Evolutionary conservation across 2,797 vertebrate genomes (phyloP).

Genomic region (Kryptolebias ocellatus): DNA sequence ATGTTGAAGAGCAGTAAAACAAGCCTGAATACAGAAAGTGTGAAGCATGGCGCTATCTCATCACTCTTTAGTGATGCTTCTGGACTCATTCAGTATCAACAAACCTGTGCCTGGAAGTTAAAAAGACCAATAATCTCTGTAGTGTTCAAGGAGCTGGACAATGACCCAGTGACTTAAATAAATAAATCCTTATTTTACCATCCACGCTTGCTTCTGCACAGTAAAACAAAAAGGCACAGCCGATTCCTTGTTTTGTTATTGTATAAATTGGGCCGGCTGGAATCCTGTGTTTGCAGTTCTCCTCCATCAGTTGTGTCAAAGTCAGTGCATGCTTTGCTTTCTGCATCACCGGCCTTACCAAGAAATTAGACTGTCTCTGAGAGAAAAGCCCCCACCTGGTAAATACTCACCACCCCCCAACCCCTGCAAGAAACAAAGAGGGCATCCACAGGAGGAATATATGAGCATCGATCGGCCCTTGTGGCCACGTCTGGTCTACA

Average conservation of each 20-base stretch:
- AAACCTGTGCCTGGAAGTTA: too few relatives aligned
- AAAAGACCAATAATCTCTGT: too few relatives aligned
- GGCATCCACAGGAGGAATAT: constrained; percentile 70
- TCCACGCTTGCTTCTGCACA: neutral
- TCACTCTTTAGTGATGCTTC: too few relatives aligned
- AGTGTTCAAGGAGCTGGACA: too few relatives aligned
- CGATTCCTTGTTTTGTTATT: constrained; percentile 16
- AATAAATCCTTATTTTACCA: neutral
- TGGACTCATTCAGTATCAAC: too few relatives aligned
- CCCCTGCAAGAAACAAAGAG: constrained; percentile 63
- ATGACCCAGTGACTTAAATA: too few relatives aligned
- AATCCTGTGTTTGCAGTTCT: constrained; percentile 23
- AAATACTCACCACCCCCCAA: constrained; percentile 50
- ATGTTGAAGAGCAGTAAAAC: too few relatives aligned
- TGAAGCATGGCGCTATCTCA: too few relatives aligned
- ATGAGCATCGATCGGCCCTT: constrained; percentile 75
- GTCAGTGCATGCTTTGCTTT: constrained; percentile 47
- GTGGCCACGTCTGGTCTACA: constrained; percentile 72
- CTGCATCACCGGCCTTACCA: constrained; percentile 30
- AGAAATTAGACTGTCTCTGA: constrained; percentile 51
- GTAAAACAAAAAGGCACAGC: neutral
- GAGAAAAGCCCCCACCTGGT: constrained; percentile 56
- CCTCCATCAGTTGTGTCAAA: constrained; percentile 22
- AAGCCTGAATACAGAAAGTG: too few relatives aligned
- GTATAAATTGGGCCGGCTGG: constrained; percentile 38